Conservation (phyloP, 23 tunicate species). For the Phallusia fumigata region DNA sequence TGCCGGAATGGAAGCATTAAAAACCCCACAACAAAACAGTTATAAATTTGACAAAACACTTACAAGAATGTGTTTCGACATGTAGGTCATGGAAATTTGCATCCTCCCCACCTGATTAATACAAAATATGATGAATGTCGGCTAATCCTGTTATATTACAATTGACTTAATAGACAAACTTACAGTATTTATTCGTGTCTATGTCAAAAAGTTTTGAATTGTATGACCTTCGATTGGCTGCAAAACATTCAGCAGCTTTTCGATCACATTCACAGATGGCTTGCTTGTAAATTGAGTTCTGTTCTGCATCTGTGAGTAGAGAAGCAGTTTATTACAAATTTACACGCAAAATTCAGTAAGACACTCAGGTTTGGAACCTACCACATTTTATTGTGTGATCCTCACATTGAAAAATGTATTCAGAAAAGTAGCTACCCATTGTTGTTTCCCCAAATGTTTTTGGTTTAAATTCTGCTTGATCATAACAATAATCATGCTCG, state of each 20-base stretch:
- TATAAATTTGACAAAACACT: constrained; percentile 6
- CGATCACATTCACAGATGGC: constrained; percentile 83
- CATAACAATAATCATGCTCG: constrained; percentile 85
- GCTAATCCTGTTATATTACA: neutral
- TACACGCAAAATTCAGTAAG: neutral
- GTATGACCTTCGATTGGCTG: constrained; percentile 53
- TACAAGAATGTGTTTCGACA: constrained; percentile 54
- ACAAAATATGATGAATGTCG: neutral
- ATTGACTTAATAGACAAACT: constrained; percentile 12
- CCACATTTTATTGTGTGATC: constrained; percentile 27
- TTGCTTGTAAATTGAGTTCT: constrained; percentile 46
- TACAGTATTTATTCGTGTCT: constrained; percentile 68
- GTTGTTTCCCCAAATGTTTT: constrained; percentile 24
- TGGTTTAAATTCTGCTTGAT: constrained; percentile 32
- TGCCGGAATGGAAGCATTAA: neutral
- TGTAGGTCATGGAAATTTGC: constrained; percentile 50
- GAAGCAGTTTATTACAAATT: neutral
- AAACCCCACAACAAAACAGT: neutral
- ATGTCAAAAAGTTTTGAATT: constrained; percentile 39
- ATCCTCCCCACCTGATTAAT: constrained; percentile 37
- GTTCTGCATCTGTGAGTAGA: constrained; percentile 26
- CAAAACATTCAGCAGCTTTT: constrained; percentile 80
- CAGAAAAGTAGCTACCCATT: constrained; percentile 51
- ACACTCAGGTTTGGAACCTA: neutral
- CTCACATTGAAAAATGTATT: constrained; percentile 50